Conservation (phyloP, 2,888 invertebrate species). For the Drosophila cyrtoloma region DNA sequence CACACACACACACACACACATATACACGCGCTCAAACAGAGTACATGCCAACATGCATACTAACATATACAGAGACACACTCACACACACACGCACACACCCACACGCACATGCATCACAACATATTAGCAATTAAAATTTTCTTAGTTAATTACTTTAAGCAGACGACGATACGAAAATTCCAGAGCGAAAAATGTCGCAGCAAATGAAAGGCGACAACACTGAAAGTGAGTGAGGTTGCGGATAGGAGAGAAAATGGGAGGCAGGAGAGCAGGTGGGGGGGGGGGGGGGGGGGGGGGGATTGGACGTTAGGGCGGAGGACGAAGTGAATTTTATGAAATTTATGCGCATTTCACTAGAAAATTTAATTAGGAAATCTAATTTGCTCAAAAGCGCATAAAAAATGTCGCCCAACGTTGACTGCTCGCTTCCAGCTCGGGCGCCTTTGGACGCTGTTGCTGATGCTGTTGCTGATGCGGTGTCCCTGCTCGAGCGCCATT, state of each 20-base stretch:
- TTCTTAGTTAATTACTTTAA: conserved; percentile 85
- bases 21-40: conserved; percentile 51
- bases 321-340: conserved; percentile 75
- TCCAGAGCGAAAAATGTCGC: conserved; percentile 68
- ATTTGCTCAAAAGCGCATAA: conserved; percentile 85
- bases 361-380: conserved; percentile 86
- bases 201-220: conserved; percentile 74
- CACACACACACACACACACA: conserved; percentile 39
- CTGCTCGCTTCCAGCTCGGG: conserved; percentile 29
- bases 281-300: not conserved
- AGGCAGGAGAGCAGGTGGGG: not conserved
- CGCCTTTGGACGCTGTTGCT: conserved; percentile 39
- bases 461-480: conserved; percentile 3
- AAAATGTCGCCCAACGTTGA: conserved; percentile 73
- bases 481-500: conserved; percentile 58
- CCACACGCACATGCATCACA: conserved; percentile 73
- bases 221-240: not conserved
- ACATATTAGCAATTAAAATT: conserved; percentile 85
- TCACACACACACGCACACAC: conserved; percentile 37
- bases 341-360: conserved; percentile 83
- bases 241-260: not conserved
- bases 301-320: conserved; percentile 10
- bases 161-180: conserved; percentile 74
- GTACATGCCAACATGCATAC: conserved; percentile 66
- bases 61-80: conserved; percentile 22